Conservation (phyloP, 2,113 vertebrate species). For the Cyprinus carpio region DNA sequence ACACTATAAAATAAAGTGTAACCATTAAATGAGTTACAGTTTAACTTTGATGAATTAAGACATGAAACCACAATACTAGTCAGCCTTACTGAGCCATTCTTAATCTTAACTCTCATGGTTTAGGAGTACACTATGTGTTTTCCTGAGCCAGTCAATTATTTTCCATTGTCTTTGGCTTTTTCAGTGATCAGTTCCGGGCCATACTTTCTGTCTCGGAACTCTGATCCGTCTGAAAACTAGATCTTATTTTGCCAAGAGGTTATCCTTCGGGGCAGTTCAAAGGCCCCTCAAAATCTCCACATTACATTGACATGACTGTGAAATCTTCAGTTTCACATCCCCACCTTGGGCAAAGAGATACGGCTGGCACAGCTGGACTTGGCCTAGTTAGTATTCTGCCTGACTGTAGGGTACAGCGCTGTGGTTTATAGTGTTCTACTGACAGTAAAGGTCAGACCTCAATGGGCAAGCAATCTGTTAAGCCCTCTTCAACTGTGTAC, state of each 20-base stretch:
- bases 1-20: not conserved
- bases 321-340: slow-evolving; percentile 28
- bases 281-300: slow-evolving; percentile 29
- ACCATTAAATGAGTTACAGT: not conserved
- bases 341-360: slow-evolving; percentile 11
- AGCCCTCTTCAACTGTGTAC: slow-evolving; percentile 29
- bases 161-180: slow-evolving; percentile 1
- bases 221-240: slow-evolving; percentile 25
- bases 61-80: not conserved
- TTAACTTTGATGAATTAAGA: not conserved
- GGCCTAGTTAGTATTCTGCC: slow-evolving; percentile 43
- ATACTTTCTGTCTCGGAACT: not conserved
- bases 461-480: slow-evolving; percentile 48
- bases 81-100: not conserved
- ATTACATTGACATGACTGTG: slow-evolving; percentile 37
- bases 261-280: slow-evolving; percentile 34
- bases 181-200: not conserved
- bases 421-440: slow-evolving; percentile 40
- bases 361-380: slow-evolving; percentile 30
- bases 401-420: slow-evolving; percentile 17
- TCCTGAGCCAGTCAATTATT: not conserved
- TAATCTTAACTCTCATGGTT: not conserved
- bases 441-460: slow-evolving; percentile 55
- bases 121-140: not conserved
- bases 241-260: slow-evolving; percentile 3